These are phyloP conservation scores for Acleris holmiana DNA, from an alignment of 2,888 invertebrate genomes.

Conservation along the genomic window DNA sequence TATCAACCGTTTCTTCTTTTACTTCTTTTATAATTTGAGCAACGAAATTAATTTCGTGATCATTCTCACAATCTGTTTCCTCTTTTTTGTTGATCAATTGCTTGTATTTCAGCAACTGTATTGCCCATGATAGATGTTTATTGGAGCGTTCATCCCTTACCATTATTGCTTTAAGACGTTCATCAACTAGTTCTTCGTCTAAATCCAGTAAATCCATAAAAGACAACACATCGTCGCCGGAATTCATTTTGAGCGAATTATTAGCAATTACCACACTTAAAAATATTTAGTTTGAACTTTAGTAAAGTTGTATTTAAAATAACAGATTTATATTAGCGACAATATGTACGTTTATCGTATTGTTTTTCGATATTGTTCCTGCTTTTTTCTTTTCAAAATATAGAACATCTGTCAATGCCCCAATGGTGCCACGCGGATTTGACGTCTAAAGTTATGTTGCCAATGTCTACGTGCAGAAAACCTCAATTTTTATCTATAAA, in stretches of 20 bases:
- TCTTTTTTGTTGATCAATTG: slow-evolving; percentile 68
- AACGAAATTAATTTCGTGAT: slow-evolving; percentile 62
- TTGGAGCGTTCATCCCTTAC: slow-evolving; percentile 51
- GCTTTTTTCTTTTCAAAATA: not conserved
- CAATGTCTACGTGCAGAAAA: not conserved
- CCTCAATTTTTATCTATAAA: not conserved
- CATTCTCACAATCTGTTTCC: slow-evolving; percentile 67
- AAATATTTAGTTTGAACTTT: too few relatives aligned
- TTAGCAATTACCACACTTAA: not conserved
- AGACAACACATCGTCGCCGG: slow-evolving; percentile 53
- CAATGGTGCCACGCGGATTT: slow-evolving; percentile 2
- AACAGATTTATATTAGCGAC: too few relatives aligned
- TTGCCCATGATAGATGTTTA: slow-evolving; percentile 60
- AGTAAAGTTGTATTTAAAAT: too few relatives aligned
- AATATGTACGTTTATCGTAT: not conserved
- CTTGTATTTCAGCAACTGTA: slow-evolving; percentile 73
- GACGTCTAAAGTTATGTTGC: slow-evolving; percentile 1
- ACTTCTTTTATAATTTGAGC: slow-evolving; percentile 57
- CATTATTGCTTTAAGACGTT: slow-evolving; percentile 65
- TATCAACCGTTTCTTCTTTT: slow-evolving; percentile 54
- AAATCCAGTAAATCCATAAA: slow-evolving; percentile 73
- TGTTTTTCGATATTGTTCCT: not conserved
- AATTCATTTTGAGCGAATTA: slow-evolving; percentile 47
- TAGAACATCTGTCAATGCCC: not conserved
- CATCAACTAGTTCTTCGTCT: slow-evolving; percentile 71